These are phyloP conservation scores for Cisticola juncidis DNA, from an alignment of 2,113 vertebrate genomes.

Conservation along the genomic window DNA sequence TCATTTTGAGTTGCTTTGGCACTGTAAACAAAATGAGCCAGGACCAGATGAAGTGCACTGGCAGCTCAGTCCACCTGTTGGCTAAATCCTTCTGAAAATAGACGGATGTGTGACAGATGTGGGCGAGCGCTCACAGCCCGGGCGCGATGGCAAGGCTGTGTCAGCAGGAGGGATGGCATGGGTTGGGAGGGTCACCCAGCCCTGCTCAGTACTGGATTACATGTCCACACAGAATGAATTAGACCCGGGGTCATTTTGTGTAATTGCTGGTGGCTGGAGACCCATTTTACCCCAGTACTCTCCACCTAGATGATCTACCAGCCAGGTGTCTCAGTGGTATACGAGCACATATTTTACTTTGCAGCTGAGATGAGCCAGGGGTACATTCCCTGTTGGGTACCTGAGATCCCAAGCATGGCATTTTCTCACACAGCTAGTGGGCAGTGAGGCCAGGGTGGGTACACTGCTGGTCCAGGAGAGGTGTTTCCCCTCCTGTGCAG, in stretches of 20 bases:
- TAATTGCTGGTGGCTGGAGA: not conserved
- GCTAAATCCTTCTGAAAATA: not conserved
- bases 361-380: not conserved
- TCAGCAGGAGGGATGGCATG: not conserved
- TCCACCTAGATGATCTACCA: not conserved
- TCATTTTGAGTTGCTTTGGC: constrained; percentile 11
- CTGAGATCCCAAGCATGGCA: not conserved
- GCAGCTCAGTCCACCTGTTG: constrained; percentile 55
- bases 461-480: rapidly evolving
- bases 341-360: rapidly evolving
- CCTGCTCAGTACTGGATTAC: rapidly evolving
- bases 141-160: not conserved
- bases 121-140: rapidly evolving
- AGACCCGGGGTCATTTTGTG: not conserved
- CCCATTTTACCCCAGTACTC: not conserved
- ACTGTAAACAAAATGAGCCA: constrained; percentile 45
- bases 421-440: not conserved
- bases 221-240: not conserved
- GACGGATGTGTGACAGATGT: not conserved
- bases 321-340: not conserved
- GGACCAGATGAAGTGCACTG: constrained; percentile 34
- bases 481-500: not conserved
- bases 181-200: not conserved
- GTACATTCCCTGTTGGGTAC: rapidly evolving
- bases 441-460: rapidly evolving